Base-by-base conservation (phyloP, 2,113 vertebrate genomes). In the Plestiodon gilberti region DNA sequence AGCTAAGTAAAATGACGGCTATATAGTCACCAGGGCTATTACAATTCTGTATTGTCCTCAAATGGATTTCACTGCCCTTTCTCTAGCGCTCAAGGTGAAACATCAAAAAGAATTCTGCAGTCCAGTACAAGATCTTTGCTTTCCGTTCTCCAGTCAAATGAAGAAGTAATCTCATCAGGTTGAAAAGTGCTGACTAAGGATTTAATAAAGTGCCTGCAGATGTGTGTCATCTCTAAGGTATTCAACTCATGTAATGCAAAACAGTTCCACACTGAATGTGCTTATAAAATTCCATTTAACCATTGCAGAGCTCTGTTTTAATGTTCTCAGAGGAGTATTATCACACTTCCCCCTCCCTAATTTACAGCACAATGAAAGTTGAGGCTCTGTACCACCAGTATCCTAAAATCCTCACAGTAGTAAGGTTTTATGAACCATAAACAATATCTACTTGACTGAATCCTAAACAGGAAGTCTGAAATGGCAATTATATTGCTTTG, bases 201-300 rank as follows among this genome's bases (percentile, higher is more conserved):
- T 96, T 97, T 96, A 96, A 97, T 97, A 98, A 97, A 98, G 96
- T 97, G 97, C 97, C 97, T 97, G 97, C 97, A 98, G 98, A 97
- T 97, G 98, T 97, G 97, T 97, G 97, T 98, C 96, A 97, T 98
- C 98, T 98, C 97, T 93, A 96, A 97, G 97, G 97, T 97, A 98
- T 98, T 98, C 97, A 96, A 96, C 97, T 98, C 97, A 98, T 98
- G 97, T 98, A 98, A 98, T 98, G 98, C 97, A 98, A 98, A 98
- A 97, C 97, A 98, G 97, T 95, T 96, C 93, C 94, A 95, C 95
- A 93, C 94, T 88, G 94, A 96, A 95, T 91, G 94, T 90, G 95
- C 96, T 96, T 96, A 96, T 96, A 96, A 97, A 96, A 97, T 96
- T 95, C 96, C 96, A 95, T 97, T 97, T 97, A 97, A 97, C 97